Percentiles rank a stretch among this genome's conserved stretches.
These are phyloP conservation scores for Rostratula benghalensis DNA, from an alignment of 2,113 vertebrate genomes.

Conservation along the genomic window DNA sequence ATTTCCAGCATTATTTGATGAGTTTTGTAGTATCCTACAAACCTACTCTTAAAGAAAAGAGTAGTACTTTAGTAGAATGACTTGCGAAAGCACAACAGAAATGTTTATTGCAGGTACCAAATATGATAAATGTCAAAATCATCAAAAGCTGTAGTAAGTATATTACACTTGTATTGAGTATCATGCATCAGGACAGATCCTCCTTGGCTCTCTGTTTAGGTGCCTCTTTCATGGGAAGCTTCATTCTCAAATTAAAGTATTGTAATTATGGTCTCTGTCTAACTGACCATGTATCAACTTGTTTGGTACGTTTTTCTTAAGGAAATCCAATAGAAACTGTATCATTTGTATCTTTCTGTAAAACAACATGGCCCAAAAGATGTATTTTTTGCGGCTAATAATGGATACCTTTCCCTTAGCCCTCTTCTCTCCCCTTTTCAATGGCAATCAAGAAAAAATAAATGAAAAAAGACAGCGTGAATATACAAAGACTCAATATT, in stretches of 20 bases:
- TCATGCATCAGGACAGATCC: not conserved
- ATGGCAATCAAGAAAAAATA: not conserved
- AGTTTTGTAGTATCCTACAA: not conserved
- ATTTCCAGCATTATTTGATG: not conserved
- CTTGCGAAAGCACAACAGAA: not conserved
- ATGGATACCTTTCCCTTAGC: not conserved
- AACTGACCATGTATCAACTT: not conserved
- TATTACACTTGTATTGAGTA: not conserved
- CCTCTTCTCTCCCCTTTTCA: not conserved
- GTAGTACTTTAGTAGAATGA: not conserved
- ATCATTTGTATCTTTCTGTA: not conserved
- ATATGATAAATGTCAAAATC: not conserved
- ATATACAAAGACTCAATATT: not conserved
- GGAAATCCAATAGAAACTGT: not conserved
- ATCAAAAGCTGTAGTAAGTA: not conserved
- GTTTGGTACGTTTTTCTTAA: not conserved
- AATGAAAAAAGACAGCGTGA: not conserved
- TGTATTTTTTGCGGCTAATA: not conserved
- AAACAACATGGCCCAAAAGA: not conserved
- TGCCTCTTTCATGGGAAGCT: not conserved
- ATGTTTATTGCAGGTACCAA: not conserved
- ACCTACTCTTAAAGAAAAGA: not conserved
- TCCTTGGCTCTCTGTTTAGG: not conserved
- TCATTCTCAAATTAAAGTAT: not conserved
- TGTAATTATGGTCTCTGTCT: not conserved